Conservation (phyloP, 2,113 vertebrate species). For the Periophthalmodon schlosseri region DNA sequence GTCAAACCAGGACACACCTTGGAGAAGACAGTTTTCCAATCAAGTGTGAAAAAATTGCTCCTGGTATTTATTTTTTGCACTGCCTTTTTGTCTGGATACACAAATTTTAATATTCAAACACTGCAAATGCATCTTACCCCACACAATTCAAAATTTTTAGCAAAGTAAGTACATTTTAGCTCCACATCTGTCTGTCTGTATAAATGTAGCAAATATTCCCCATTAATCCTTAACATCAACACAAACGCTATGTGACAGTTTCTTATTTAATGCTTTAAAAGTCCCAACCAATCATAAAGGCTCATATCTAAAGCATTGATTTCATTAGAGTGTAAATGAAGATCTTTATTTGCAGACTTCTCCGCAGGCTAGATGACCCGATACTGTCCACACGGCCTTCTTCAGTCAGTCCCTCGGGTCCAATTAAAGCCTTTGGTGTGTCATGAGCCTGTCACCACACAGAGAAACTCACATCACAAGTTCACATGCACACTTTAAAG, state of each 20-base stretch:
- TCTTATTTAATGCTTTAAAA: not conserved
- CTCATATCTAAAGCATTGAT: not conserved
- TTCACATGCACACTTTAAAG: not conserved
- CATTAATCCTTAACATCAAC: conserved; percentile 52
- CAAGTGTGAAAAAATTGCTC: not conserved
- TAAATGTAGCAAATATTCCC: conserved; percentile 1
- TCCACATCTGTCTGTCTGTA: not conserved
- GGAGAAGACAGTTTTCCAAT: not conserved
- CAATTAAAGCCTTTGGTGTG: conserved; percentile 50
- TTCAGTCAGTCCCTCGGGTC: conserved; percentile 36
- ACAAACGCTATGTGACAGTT: conserved; percentile 29
- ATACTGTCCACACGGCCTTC: conserved; percentile 39
- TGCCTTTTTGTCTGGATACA: no score
- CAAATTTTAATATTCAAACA: no score
- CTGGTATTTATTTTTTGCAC: no score
- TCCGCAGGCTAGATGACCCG: conserved; percentile 37
- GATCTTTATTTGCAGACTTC: conserved; percentile 36
- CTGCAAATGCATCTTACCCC: no score
- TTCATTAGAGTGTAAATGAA: conserved; percentile 7
- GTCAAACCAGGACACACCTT: not conserved
- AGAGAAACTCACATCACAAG: conserved; percentile 4
- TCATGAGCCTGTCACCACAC: conserved; percentile 14
- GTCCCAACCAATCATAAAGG: not conserved
- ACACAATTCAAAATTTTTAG: no score
- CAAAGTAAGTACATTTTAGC: not conserved